Conservation (phyloP, 2,113 vertebrate genomes). For the Dendropsophus ebraccatus region DNA sequence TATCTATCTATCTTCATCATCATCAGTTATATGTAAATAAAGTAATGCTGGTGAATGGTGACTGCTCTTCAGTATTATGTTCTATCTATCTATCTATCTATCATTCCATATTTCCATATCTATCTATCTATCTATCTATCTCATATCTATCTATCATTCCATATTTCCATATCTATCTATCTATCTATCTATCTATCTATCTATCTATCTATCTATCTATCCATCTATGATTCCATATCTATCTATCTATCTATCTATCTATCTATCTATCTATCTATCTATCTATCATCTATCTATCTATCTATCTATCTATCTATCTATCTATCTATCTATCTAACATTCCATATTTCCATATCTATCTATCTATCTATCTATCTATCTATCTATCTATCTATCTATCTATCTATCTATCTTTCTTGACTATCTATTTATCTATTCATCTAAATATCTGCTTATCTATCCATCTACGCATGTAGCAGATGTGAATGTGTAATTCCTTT, state of each 20-base stretch:
- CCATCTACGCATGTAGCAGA: background rate
- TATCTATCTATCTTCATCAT: too few relatives aligned
- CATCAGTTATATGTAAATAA: too few relatives aligned
- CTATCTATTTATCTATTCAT: background rate
- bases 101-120: background rate
- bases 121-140: background rate
- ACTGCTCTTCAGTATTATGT: background rate
- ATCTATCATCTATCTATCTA: background rate
- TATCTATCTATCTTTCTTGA: too few relatives aligned
- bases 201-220: background rate
- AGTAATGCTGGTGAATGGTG: background rate
- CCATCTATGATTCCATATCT: background rate
- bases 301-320: background rate
- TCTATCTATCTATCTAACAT: background rate
- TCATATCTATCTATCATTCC: background rate
- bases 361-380: background rate
- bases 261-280: slow-evolving; percentile 15
- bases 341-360: background rate
- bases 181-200: background rate
- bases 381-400: background rate
- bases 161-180: background rate
- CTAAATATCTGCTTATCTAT: background rate
- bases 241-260: background rate
- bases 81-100: background rate
- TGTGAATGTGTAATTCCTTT: too few relatives aligned